Conservation (phyloP, 2,888 invertebrate species). For the Coelogynopora nodosa region DNA sequence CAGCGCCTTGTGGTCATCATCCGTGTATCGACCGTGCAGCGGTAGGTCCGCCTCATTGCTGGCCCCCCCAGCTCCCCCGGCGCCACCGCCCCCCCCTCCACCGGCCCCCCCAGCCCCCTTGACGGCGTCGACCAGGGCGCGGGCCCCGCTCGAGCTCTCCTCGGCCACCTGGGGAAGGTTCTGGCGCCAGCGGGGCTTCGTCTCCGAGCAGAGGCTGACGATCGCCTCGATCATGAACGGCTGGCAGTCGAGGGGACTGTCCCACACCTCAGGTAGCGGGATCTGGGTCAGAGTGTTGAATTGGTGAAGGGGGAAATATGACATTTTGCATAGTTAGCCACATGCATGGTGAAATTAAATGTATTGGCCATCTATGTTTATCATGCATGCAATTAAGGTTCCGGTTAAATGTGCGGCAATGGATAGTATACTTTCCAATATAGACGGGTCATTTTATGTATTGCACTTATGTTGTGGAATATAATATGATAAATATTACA, state of each 20-base stretch:
- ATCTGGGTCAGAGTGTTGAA: constrained; percentile 82
- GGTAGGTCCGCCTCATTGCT: constrained; percentile 24
- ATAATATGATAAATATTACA: no score
- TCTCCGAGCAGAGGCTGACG: constrained; percentile 66
- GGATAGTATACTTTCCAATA: no score
- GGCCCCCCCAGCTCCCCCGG: constrained; percentile 55
- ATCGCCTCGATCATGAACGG: constrained; percentile 89
- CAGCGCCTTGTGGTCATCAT: constrained; percentile 60
- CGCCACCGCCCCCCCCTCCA: constrained; percentile 19
- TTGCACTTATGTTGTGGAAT: no score
- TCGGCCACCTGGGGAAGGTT: constrained; percentile 38
- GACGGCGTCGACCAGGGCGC: neutral
- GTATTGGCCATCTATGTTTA: no score
- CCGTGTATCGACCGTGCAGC: constrained; percentile 59
- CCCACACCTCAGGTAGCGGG: constrained; percentile 78
- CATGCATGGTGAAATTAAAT: no score
- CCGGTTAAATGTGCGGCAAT: no score
- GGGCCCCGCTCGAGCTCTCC: constrained; percentile 5
- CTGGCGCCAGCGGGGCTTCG: constrained; percentile 41
- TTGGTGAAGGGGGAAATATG: no score
- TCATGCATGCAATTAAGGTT: no score
- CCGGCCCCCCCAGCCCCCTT: neutral
- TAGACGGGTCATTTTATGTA: no score
- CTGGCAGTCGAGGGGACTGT: constrained; percentile 83
- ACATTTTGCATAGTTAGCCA: no score